Percentiles rank a stretch among this genome's conserved stretches.
Conservation (phyloP, 1,140 invertebrate genomes). For the Portunus trituberculatus region DNA sequence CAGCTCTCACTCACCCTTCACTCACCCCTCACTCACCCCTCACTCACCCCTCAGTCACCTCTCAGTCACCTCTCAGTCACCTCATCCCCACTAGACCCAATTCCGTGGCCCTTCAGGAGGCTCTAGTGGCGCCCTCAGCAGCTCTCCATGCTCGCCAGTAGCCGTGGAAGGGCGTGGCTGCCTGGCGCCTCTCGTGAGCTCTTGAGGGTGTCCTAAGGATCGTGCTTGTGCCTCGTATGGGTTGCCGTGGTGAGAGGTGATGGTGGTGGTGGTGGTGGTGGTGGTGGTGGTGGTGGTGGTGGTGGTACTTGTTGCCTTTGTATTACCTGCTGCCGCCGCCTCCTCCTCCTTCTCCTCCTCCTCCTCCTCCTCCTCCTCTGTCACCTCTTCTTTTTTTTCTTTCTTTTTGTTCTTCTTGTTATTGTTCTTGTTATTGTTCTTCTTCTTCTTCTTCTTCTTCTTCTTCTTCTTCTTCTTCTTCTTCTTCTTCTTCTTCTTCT, state of each 20-base stretch:
- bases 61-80: background rate
- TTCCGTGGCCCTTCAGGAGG: background rate
- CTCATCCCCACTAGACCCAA: constrained; percentile 5
- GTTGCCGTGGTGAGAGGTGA: too few species aligned
- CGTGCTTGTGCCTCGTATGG: background rate
- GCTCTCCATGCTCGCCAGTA: background rate
- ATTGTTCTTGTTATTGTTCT: background rate
- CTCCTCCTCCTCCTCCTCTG: background rate
- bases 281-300: background rate
- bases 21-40: background rate
- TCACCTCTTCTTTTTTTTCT: background rate
- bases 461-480: background rate
- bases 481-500: background rate
- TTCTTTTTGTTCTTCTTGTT: background rate
- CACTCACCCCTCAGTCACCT: background rate
- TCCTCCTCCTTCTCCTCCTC: background rate
- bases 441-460: background rate
- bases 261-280: background rate
- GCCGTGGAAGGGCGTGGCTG: background rate
- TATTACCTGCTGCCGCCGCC: background rate
- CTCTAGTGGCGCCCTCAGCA: background rate
- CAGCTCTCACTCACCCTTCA: background rate
- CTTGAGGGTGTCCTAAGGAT: background rate
- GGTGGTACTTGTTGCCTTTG: background rate
- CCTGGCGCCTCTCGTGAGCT: background rate